A percentile compares a stretch with the other conserved stretches of the same genome.
Evolutionary conservation across 2,888 invertebrate genomes (phyloP).

Genomic region (Machimus atricapillus): DNA sequence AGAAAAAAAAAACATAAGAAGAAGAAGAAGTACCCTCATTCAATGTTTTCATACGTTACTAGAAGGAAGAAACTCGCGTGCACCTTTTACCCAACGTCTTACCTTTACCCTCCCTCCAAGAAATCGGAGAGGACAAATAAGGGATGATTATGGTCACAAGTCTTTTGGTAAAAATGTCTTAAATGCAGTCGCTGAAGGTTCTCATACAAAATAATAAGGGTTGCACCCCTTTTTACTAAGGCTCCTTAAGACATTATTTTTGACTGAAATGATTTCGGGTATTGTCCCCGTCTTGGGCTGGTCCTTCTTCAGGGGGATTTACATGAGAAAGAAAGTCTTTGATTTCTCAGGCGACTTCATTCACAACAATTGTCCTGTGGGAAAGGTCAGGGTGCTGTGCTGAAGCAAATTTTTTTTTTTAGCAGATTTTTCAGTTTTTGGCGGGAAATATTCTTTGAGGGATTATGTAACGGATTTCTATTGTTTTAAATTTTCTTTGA

Average conservation of each 20-base stretch:
- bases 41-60: background rate
- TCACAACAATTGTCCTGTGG: background rate
- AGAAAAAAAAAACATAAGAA: background rate
- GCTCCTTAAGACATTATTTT: background rate
- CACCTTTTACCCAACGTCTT: background rate
- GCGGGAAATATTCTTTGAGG: background rate
- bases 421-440: background rate
- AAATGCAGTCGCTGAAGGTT: background rate
- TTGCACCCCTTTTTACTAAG: background rate
- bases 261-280: background rate
- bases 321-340: slow-evolving; percentile 24
- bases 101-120: background rate
- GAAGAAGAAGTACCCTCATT: background rate
- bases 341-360: slow-evolving; percentile 20
- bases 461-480: background rate
- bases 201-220: background rate
- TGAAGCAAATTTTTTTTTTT: background rate
- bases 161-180: background rate
- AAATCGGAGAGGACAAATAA: background rate
- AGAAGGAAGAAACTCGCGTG: background rate
- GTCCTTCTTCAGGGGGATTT: background rate
- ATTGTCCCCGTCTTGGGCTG: background rate
- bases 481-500: background rate
- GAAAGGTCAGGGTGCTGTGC: background rate
- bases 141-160: background rate